phyloP scores from a whole-genome alignment of 2,888 invertebrate genomes.

The Phortica magna region DNA sequence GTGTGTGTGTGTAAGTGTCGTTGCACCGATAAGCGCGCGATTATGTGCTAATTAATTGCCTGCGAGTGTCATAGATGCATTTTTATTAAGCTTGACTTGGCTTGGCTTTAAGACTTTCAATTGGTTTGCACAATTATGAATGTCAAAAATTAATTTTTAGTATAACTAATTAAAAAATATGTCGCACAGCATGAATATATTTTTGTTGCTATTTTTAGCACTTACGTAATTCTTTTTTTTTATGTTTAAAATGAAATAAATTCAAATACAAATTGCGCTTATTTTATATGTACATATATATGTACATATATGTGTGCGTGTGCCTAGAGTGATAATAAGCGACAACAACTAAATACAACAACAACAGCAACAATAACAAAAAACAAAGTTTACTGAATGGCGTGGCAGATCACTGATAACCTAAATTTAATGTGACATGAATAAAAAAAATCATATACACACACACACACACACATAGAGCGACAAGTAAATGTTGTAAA shows the following conservation, averaged over 20 bases:
- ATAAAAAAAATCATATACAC: background rate
- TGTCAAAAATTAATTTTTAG: too few relatives aligned
- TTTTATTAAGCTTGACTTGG: too few relatives aligned
- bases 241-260: slow-evolving; percentile 5
- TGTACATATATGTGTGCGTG: background rate
- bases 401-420: slow-evolving; percentile 29
- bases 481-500: background rate
- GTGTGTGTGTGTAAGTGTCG: background rate
- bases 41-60: background rate
- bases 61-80: too few relatives aligned
- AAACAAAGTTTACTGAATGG: slow-evolving; percentile 6
- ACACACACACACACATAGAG: background rate
- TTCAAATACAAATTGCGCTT: background rate
- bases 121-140: background rate
- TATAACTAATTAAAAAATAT: too few relatives aligned
- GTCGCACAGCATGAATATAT: background rate
- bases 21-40: background rate
- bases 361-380: slow-evolving; percentile 1
- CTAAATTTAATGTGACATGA: slow-evolving; percentile 23
- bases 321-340: slow-evolving; percentile 15
- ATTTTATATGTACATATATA: background rate
- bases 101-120: slow-evolving; percentile 2
- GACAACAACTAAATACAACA: background rate
- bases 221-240: background rate
- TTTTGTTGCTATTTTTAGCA: slow-evolving; percentile 16